Conservation (phyloP, 2,113 vertebrate genomes). For the Panthera tigris region DNA sequence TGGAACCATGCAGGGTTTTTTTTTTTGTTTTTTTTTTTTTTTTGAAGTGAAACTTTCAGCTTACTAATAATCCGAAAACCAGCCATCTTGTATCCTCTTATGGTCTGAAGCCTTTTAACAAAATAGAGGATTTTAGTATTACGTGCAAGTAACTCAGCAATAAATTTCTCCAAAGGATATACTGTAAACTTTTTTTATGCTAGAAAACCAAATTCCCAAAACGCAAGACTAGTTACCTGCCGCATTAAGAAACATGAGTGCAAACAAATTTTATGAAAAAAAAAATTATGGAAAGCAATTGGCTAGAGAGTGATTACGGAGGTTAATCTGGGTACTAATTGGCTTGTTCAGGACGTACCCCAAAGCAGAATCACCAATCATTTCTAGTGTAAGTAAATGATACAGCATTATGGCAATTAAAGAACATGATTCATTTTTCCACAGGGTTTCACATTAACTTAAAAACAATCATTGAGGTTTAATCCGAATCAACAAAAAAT, state of each 20-base stretch:
- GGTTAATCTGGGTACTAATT: constrained; percentile 77
- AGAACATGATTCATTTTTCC: constrained; percentile 79
- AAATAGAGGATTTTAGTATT: constrained; percentile 73
- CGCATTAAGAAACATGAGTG: constrained; percentile 81
- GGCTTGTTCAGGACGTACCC: constrained; percentile 77
- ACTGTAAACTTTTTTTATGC: constrained; percentile 71
- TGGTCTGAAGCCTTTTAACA: constrained; percentile 48
- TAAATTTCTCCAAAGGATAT: constrained; percentile 74
- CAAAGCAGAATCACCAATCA: constrained; percentile 78
- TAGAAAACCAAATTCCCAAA: constrained; percentile 74
- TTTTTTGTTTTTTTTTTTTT: not conserved
- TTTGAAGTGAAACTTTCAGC: not conserved
- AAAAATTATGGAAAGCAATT: constrained; percentile 76
- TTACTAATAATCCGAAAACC: constrained; percentile 17
- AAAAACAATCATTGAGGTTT: constrained; percentile 81
- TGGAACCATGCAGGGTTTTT: not conserved
- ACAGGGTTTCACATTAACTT: constrained; percentile 69
- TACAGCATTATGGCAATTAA: constrained; percentile 79
- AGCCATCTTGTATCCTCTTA: not conserved
- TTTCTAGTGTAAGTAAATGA: constrained; percentile 78
- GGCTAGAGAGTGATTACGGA: constrained; percentile 79
- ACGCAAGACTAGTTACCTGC: constrained; percentile 77
- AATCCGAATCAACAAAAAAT: constrained; percentile 78
- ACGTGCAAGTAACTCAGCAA: constrained; percentile 71
- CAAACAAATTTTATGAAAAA: constrained; percentile 70